Conservation (phyloP, 2,113 vertebrate genomes). For the Lontra canadensis region DNA sequence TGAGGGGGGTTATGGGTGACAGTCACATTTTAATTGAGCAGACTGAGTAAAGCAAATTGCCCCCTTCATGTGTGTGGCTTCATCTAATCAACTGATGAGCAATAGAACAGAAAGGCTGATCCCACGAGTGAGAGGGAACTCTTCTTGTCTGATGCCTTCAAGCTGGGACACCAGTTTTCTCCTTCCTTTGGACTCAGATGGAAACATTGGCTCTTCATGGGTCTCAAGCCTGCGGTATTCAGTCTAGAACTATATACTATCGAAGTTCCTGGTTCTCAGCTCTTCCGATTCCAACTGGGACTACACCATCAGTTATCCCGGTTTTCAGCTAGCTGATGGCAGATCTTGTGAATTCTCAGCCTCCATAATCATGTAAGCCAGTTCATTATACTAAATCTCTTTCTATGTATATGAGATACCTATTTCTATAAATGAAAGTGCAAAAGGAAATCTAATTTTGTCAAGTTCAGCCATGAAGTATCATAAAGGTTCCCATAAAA, state of each 20-base stretch:
- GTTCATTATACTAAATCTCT: not conserved
- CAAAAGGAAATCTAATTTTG: constrained; percentile 1
- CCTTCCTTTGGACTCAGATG: not conserved
- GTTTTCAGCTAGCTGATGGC: not conserved
- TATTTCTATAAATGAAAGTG: not conserved
- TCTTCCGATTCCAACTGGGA: not conserved
- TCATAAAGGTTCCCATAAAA: not conserved
- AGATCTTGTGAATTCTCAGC: not conserved
- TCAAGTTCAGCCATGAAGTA: not conserved
- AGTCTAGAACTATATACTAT: not conserved
- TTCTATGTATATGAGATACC: not conserved
- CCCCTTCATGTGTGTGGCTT: not conserved
- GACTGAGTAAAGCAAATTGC: not conserved
- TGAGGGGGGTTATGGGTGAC: not conserved
- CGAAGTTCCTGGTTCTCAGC: not conserved
- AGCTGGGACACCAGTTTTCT: not conserved
- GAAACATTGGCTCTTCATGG: not conserved
- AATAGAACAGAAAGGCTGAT: not conserved
- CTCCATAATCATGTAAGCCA: not conserved
- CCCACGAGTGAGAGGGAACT: not conserved
- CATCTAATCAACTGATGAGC: not conserved
- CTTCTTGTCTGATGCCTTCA: not conserved
- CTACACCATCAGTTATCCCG: not conserved
- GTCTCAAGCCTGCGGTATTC: not conserved
- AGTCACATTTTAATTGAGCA: not conserved